Evolutionary conservation across 2,888 invertebrate genomes (phyloP).

Genomic region (Autographa pulchrina): DNA sequence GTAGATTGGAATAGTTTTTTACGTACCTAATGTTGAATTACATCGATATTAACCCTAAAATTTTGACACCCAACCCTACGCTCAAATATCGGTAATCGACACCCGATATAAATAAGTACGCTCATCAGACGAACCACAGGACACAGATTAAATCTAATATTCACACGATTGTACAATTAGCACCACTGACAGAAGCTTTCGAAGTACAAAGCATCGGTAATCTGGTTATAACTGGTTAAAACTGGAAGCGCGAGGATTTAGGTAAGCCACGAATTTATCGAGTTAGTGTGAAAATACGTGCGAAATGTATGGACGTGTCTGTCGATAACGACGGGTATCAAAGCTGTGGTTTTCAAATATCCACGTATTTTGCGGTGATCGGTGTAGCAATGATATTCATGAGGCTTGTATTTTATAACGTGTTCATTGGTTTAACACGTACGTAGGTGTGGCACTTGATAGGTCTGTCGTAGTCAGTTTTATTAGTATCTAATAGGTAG

Average conservation of each 20-base stretch:
- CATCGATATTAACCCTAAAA: not conserved
- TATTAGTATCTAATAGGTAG: too few relatives aligned
- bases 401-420: not conserved
- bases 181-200: slow-evolving; percentile 20
- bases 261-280: slow-evolving; percentile 64
- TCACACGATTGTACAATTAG: slow-evolving; percentile 43
- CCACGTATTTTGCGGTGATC: slow-evolving; percentile 14
- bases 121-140: not conserved
- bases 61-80: not conserved
- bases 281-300: slow-evolving; percentile 53
- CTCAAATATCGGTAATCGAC: not conserved
- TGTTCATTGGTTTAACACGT: not conserved
- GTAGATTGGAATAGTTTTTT: too few relatives aligned
- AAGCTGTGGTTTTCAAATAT: not conserved
- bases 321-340: slow-evolving; percentile 13
- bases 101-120: not conserved
- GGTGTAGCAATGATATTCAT: slow-evolving; percentile 9
- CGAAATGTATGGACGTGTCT: slow-evolving; percentile 24
- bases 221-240: slow-evolving; percentile 67
- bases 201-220: slow-evolving; percentile 64
- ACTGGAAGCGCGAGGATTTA: slow-evolving; percentile 58
- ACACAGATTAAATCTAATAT: slow-evolving; percentile 20
- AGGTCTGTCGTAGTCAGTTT: not conserved
- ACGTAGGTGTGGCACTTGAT: not conserved
- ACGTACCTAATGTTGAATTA: too few relatives aligned